Evolutionary conservation across 2,797 vertebrate species (phyloP).

Genomic region (Urophycis tenuis): DNA sequence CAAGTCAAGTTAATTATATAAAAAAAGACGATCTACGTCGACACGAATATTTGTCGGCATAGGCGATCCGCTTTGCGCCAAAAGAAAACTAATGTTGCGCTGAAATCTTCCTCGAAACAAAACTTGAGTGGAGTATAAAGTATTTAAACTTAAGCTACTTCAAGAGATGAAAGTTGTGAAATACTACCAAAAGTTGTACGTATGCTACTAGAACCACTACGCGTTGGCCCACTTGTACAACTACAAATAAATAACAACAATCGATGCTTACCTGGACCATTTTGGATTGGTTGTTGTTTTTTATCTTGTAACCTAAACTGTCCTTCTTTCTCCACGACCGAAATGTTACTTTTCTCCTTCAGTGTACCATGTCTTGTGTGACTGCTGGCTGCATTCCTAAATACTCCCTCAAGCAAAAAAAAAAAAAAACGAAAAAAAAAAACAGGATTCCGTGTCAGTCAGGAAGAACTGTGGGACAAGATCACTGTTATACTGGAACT

Average conservation of each 20-base stretch:
- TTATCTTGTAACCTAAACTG: conserved; percentile 22
- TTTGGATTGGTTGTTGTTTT: conserved; percentile 30
- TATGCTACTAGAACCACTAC: not conserved
- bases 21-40: not conserved
- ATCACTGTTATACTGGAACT: conserved; percentile 17
- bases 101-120: not conserved
- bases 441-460: conserved; percentile 37
- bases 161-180: not conserved
- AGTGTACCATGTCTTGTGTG: conserved; percentile 53
- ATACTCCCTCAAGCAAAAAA: conserved; percentile 60
- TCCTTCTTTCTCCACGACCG: conserved; percentile 44
- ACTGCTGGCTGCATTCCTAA: conserved; percentile 63
- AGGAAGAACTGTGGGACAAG: conserved; percentile 29
- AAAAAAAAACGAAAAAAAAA: conserved; percentile 36
- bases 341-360: conserved; percentile 47
- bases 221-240: too few relatives aligned
- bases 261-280: conserved; percentile 69
- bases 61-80: not conserved
- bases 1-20: not conserved
- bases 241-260: not conserved
- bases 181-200: not conserved
- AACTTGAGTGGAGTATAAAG: conserved; percentile 1
- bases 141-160: not conserved
- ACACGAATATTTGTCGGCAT: not conserved
- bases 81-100: not conserved